Evolutionary conservation across 2,888 invertebrate genomes (phyloP), one percentile per base, ranked within the genome.

Genomic region (Thymelicus sylvestris): DNA sequence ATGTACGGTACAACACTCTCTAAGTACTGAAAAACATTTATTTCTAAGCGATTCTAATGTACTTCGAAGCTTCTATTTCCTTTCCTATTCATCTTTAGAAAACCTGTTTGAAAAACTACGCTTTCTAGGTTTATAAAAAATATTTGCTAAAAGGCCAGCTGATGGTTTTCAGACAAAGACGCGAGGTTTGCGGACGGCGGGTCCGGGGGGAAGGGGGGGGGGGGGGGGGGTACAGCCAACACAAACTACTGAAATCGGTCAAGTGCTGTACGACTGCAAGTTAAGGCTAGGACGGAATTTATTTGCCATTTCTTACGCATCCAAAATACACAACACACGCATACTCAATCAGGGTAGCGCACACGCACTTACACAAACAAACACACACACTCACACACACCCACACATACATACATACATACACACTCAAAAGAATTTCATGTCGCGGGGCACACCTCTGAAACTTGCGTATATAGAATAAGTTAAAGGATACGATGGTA

Each of bases 191-290:
- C 65, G 41, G 59, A 13, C 13, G 48, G 50, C 12, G 50, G 50
- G 15, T n/a, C 8, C 5, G 50, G 50, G 15, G 15, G 15, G 50
- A 7, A 1, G 5, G 1, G 15, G 50, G 5, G 15, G 15, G 50
- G 50, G 55, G 55, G 7, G 19, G 8, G 19, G 24, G 55, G 19
- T n/a, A 8, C 55, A 12, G 12, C 55, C 8, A 50, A 48, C 66
- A n/a, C n/a, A 60, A 60, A 50, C 19, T 39, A 19, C 48, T 59
- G 60, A 59, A 67, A 59, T 48, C 66, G 66, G 66, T 67, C 66
- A 60, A 67, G 66, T 67, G 60, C 39, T 7, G 0, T 7, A 31
- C 63, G 12, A 63, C 62, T 62, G 8, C 12, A 3, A 31, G 10
- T 4, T n/a, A 15, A 60, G 60, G n/a, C 15, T n/a, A n/a, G 7